Evolutionary conservation across 37 sponge, comb jelly and placozoan genomes (phyloP), one percentile per base, ranked within the genome.

Genomic region (Sycon ciliatum): DNA sequence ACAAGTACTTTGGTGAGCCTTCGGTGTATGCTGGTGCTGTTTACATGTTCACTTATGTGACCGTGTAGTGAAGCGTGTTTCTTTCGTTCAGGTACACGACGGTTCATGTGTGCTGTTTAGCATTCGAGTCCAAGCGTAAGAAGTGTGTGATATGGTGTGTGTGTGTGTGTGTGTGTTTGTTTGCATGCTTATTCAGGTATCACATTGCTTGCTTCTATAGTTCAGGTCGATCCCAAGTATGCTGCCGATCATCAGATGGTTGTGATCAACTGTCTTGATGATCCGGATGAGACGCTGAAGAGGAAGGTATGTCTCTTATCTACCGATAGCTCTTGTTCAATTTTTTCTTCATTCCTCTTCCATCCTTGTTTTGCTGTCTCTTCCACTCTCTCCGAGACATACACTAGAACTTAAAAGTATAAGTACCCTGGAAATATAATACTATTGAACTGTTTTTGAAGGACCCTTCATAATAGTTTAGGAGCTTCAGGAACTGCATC

Each of bases 211-310:
- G 16, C 63, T 28, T 11, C 63, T 22, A 22, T 57, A 9, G 60
- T 71, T 53, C 73, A 31, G 67, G 81, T 85, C 33, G 70, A 85
- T 29, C 83, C 93, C 0, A 71, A 83, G 72, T 79, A 78, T 26
- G 89, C 89, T 11, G 69, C 55, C 34, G 86, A 93, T 4, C 80
- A 93, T 42, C 94, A 93, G 78, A 72, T 82, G 76, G 69, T 81
- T 1, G 90, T 93, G 29, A 88, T 93, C 32, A 83, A 89, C 40
- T 93, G 94, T 53, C 73, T 93, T 66, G 94, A 89, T 33, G 94
- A 93, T 38, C 84, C 86, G 3, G 94, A 93, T 73, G 94, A 93
- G 24, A 93, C 89, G 1, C 73, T 93, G 52, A 82, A 82, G 77
- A 82, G 89, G 53, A 93, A 93, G 84, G 91, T 90, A 23, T 28